Evolutionary conservation across 2,797 vertebrate species (phyloP), one percentile per base, ranked within the genome.

Genomic region (Argya squamiceps): DNA sequence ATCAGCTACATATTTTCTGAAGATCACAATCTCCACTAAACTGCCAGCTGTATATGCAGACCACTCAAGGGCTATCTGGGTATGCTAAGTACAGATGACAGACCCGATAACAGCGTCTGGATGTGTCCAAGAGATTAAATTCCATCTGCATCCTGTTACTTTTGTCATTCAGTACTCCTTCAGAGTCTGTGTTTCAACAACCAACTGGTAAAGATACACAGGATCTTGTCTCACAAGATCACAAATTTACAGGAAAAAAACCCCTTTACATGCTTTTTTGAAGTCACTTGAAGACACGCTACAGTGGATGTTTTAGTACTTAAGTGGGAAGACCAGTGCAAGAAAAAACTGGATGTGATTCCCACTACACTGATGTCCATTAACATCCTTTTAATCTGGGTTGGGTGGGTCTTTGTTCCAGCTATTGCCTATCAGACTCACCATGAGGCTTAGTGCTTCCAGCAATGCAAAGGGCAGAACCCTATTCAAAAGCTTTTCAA

Each of bases 81-180:
- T 93, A 93, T 67, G 74, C 84, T 84, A 94, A 95, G 44, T 46
- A 69, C 80, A 84, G 93, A 93, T 76, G 80, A 94, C 83, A 90
- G 85, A 79, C 23, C 20, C 0, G 50, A 73, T 93, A 92, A 92
- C 46, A 77, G 30, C 1, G 27, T 68, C 85, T 90, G 59, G 68
- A 92, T 93, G 59, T 30, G 70, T 56, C 78, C 34, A 12, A 91
- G 78, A 93, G 92, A 92, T 84, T 95, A 96, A 95, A 96, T 93
- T 96, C 80, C 80, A 84, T 47, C 67, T 63, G 62, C 69, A 84
- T 76, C 59, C 39, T 60, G 26, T 64, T 93, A 82, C 53, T 90
- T 96, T 65, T 81, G 47, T 56, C 15, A 79, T 82, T 94, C 93
- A 10, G 10, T 43, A 84, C 50, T 12, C 44, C 76, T 93, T 44